phyloP scores from a whole-genome alignment of 1,140 invertebrate genomes.

The Solen grandis region DNA sequence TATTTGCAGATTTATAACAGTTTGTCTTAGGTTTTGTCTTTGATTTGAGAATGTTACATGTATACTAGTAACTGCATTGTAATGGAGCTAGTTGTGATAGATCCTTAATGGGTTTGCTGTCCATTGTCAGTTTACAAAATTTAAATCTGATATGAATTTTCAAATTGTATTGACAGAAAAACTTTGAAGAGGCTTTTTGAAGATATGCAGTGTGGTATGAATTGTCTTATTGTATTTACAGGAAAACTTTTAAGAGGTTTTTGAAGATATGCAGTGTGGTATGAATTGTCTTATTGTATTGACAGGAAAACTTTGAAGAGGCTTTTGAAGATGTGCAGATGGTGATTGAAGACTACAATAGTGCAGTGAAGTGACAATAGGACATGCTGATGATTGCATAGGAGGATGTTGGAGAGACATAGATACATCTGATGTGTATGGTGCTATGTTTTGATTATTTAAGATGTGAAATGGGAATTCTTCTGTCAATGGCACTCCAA shows the following conservation, averaged over 20 bases:
- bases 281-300: neutral
- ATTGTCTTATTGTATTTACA: neutral
- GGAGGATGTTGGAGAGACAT: too few species aligned
- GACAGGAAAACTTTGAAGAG: constrained; percentile 67
- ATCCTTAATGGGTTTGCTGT: too few species aligned
- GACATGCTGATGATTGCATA: too few species aligned
- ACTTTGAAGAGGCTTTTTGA: neutral
- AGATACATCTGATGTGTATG: too few species aligned
- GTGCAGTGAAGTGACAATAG: constrained; percentile 54
- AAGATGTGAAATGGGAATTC: too few species aligned
- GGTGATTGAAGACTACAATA: constrained; percentile 62
- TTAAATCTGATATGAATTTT: neutral
- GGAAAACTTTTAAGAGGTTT: neutral
- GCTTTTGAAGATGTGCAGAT: constrained; percentile 61
- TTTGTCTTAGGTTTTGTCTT: too few species aligned
- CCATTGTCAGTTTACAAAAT: neutral
- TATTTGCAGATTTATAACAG: too few species aligned
- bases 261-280: neutral
- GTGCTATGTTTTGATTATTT: too few species aligned
- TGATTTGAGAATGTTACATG: too few species aligned
- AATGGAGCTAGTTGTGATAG: too few species aligned
- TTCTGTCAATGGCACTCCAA: too few species aligned
- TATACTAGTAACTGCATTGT: too few species aligned
- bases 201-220: neutral
- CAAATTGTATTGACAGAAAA: neutral